Conservation (phyloP, 92 coral and sea anemone genomes). For the Heliopora coerulea region DNA sequence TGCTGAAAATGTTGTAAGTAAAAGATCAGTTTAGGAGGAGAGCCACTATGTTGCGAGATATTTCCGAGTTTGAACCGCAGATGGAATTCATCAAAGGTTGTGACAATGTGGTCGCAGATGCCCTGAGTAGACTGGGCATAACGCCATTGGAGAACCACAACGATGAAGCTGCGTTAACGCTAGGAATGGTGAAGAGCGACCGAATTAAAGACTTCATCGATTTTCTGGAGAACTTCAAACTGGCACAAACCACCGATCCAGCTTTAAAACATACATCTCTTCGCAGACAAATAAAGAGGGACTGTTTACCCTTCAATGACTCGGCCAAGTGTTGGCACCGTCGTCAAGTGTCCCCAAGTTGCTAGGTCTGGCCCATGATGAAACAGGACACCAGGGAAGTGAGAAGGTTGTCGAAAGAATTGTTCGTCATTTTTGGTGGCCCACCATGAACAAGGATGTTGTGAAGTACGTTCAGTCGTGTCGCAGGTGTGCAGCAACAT, state of each 20-base stretch:
- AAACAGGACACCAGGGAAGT: slow-evolving; percentile 2
- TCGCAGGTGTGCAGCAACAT: not conserved
- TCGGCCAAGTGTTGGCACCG: not conserved
- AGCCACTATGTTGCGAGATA: too few species aligned
- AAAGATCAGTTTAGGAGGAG: too few species aligned
- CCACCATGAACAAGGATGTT: not conserved
- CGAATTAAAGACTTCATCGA: not conserved
- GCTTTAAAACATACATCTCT: not conserved
- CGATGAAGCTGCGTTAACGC: not conserved
- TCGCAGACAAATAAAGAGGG: not conserved
- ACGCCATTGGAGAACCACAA: not conserved
- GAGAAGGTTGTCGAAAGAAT: not conserved
- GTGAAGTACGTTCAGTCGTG: too few species aligned
- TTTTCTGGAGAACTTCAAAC: not conserved
- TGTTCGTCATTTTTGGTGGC: not conserved
- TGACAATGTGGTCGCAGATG: slow-evolving; percentile 40
- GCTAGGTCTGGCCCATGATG: slow-evolving; percentile 4
- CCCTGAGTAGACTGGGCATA: slow-evolving; percentile 30
- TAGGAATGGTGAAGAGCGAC: not conserved
- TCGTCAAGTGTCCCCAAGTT: slow-evolving; percentile 3
- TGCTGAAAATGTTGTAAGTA: too few species aligned
- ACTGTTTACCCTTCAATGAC: not conserved
- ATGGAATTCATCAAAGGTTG: too few species aligned
- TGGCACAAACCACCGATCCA: not conserved
- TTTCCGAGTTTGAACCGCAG: too few species aligned